Evolutionary conservation across 2,797 vertebrate genomes (phyloP).

Genomic region (Sebastes iracundus): DNA sequence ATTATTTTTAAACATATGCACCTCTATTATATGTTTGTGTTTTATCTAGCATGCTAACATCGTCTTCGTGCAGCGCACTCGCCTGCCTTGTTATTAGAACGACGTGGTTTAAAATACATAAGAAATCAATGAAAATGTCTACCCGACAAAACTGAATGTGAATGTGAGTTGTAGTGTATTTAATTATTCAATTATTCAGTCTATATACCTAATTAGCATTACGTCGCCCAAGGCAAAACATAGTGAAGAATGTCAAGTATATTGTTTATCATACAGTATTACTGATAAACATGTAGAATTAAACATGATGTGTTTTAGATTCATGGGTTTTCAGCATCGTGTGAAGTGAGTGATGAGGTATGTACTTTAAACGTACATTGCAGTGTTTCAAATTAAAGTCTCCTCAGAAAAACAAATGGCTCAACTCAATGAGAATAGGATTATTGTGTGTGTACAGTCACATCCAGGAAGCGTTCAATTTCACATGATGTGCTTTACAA

Average conservation of each 20-base stretch:
- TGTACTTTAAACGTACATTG: background rate
- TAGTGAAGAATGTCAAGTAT: background rate
- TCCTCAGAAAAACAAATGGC: background rate
- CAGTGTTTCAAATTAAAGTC: background rate
- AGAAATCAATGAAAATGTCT: constrained; percentile 23
- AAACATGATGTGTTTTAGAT: constrained; percentile 20
- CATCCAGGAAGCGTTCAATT: background rate
- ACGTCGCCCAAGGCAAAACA: constrained; percentile 37
- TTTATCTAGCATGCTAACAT: background rate
- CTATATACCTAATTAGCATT: constrained; percentile 32
- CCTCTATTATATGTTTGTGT: background rate
- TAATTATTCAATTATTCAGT: constrained; percentile 49
- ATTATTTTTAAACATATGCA: background rate
- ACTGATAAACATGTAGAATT: constrained; percentile 1
- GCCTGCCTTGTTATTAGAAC: background rate
- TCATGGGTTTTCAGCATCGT: background rate
- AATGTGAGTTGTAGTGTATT: constrained; percentile 25
- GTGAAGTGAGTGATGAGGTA: background rate
- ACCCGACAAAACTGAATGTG: constrained; percentile 15
- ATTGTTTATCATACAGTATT: background rate
- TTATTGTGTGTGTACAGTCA: background rate
- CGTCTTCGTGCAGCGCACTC: background rate
- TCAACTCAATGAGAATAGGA: background rate
- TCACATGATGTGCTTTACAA: constrained; percentile 1
- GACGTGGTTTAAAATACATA: background rate